Percentiles rank a stretch among this genome's conserved stretches.
Conservation (phyloP, 2,888 invertebrate species). For the Elmis aenea region DNA sequence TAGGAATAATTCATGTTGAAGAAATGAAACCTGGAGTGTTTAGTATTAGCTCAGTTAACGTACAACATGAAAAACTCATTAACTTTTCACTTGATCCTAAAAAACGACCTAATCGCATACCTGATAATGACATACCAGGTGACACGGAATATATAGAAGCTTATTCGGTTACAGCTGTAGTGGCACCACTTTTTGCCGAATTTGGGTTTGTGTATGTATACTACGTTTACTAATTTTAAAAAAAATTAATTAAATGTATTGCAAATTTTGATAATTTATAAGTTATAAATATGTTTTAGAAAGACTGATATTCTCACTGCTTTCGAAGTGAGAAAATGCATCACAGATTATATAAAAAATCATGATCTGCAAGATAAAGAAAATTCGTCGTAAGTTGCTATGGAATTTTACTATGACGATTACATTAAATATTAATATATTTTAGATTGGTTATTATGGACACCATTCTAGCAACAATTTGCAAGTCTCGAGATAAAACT, state of each 20-base stretch:
- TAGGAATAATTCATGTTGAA: constrained; percentile 57
- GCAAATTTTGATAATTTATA: background rate
- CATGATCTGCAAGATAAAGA: constrained; percentile 52
- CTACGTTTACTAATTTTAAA: constrained; percentile 14
- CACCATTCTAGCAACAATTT: constrained; percentile 43
- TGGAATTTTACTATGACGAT: constrained; percentile 1
- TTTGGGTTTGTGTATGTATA: constrained; percentile 51
- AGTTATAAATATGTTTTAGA: constrained; percentile 26
- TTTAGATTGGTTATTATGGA: constrained; percentile 55
- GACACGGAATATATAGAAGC: constrained; percentile 58
- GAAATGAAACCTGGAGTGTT: constrained; percentile 77
- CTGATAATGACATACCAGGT: constrained; percentile 27
- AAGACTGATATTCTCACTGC: constrained; percentile 41
- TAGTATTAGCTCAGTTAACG: constrained; percentile 63
- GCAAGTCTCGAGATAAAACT: constrained; percentile 47
- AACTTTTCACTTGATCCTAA: constrained; percentile 46
- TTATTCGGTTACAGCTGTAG: constrained; percentile 62
- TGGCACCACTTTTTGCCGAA: constrained; percentile 58
- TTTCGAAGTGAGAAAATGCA: constrained; percentile 58
- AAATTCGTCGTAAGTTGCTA: constrained; percentile 31
- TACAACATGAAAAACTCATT: constrained; percentile 53
- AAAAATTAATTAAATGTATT: constrained; percentile 5
- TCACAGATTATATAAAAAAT: constrained; percentile 68
- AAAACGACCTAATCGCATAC: constrained; percentile 32
- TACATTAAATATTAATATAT: constrained; percentile 17